Conservation (phyloP, 2,113 vertebrate genomes). For the Gulo gulo region DNA sequence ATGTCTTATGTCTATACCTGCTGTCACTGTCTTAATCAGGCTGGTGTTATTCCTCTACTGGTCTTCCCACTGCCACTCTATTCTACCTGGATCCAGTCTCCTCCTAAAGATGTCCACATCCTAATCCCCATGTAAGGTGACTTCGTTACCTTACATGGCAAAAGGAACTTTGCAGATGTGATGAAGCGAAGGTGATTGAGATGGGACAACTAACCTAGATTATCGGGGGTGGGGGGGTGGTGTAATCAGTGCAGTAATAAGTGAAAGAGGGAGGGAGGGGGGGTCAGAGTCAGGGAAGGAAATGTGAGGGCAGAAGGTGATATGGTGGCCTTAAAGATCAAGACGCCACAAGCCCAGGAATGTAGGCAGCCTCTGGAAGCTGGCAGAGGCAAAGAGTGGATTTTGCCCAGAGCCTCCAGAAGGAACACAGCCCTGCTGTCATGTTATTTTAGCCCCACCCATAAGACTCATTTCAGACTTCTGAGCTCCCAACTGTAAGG, state of each 20-base stretch:
- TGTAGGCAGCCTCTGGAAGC: not conserved
- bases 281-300: not conserved
- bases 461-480: not conserved
- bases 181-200: not conserved
- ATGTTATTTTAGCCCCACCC: not conserved
- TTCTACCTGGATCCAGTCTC: not conserved
- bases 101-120: not conserved
- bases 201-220: not conserved
- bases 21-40: not conserved
- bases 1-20: not conserved
- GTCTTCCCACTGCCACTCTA: not conserved
- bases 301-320: not conserved
- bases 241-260: not conserved
- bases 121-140: not conserved
- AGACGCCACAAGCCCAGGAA: not conserved
- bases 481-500: not conserved
- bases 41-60: not conserved
- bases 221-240: not conserved
- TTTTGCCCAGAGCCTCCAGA: not conserved
- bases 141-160: not conserved
- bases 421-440: accelerated
- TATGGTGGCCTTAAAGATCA: not conserved
- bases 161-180: not conserved
- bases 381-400: not conserved
- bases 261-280: not conserved